A percentile compares a stretch with the other conserved stretches of the same genome.
phyloP scores from a whole-genome alignment of 2,888 invertebrate genomes.

The Blastobasis adustella region DNA sequence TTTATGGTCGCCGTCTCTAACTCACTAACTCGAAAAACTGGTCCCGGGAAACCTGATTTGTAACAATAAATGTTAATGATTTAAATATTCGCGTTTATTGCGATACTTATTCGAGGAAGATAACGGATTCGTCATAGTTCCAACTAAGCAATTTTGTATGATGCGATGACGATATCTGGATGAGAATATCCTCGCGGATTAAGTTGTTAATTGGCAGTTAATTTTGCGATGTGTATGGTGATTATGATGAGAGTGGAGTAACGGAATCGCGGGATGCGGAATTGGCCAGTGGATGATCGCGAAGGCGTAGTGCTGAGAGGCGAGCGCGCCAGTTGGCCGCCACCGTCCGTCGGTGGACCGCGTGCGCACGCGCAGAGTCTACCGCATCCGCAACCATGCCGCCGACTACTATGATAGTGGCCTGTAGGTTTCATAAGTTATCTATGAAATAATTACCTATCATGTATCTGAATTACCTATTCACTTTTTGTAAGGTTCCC shows the following conservation, averaged over 20 bases:
- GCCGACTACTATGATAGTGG: slow-evolving; percentile 70
- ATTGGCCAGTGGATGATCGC: slow-evolving; percentile 50
- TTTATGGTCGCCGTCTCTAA: too few species aligned
- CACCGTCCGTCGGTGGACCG: slow-evolving; percentile 62
- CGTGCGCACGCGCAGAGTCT: slow-evolving; percentile 43
- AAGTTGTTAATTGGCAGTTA: too few species aligned
- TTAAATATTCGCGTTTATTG: neutral
- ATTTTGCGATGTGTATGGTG: too few species aligned
- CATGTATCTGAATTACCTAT: too few species aligned
- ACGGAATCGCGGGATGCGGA: slow-evolving; percentile 70
- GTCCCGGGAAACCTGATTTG: too few species aligned
- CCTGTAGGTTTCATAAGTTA: slow-evolving; percentile 50
- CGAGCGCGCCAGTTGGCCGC: slow-evolving; percentile 51
- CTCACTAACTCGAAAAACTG: too few species aligned
- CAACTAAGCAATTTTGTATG: too few species aligned
- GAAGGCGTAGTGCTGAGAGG: slow-evolving; percentile 39
- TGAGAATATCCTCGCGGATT: too few species aligned
- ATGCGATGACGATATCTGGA: neutral
- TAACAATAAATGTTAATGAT: too few species aligned
- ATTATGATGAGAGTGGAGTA: slow-evolving; percentile 28
- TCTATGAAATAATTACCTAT: too few species aligned
- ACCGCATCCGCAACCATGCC: slow-evolving; percentile 58
- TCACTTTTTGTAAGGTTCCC: too few species aligned
- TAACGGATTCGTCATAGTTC: neutral
- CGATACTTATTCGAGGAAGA: neutral